Base-by-base conservation (phyloP, 2,113 vertebrate genomes). In the Solea solea region DNA sequence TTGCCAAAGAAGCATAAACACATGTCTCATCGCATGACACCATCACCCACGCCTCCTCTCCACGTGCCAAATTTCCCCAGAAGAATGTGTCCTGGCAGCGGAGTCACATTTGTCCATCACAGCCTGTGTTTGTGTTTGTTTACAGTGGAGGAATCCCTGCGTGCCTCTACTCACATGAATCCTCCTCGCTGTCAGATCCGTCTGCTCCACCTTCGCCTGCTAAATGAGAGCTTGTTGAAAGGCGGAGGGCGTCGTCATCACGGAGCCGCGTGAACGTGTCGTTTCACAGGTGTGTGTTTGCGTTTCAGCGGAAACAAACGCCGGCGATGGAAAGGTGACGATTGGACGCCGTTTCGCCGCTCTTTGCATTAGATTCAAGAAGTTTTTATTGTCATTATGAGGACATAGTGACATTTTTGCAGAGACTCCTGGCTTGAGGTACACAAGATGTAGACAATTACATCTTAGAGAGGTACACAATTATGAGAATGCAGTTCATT, bases 1-100 rank as follows among this genome's bases (percentile, higher is more conserved):
- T n/a, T 40, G 74, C 78, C 63, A 68, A 75, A 63, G 64, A 63
- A 16, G 12, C 64, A 72, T 67, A 70, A 88, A 81, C 83, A 83
- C 81, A 82, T 60, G 74, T 72, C 69, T 83, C 74, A 72, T 75
- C 68, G 72, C 72, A 59, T 70, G 53, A 82, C 76, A 66, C 56
- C 78, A 39, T n/a, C 21, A 14, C 51, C 73, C 76, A n/a, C 42
- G 12, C 74, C 8, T 58, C 48, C 50, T n/a, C 69, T 41, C 59
- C 0, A 46, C 70, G 77, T 64, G 40, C 48, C 56, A 53, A 16
- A 76, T 53, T 80, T 83, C 74, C 74, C 68, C 70, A 70, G 52
- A 80, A 57, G 80, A 73, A 81, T 75, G 78, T 73, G 78, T 69
- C 48, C 61, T 76, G 78, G 50, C 72, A 73, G 46, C 25, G 1